A percentile compares a stretch with the other conserved stretches of the same genome.
These are phyloP conservation scores for Balaeniceps rex DNA, from an alignment of 2,113 vertebrate species.

Conservation along the genomic window DNA sequence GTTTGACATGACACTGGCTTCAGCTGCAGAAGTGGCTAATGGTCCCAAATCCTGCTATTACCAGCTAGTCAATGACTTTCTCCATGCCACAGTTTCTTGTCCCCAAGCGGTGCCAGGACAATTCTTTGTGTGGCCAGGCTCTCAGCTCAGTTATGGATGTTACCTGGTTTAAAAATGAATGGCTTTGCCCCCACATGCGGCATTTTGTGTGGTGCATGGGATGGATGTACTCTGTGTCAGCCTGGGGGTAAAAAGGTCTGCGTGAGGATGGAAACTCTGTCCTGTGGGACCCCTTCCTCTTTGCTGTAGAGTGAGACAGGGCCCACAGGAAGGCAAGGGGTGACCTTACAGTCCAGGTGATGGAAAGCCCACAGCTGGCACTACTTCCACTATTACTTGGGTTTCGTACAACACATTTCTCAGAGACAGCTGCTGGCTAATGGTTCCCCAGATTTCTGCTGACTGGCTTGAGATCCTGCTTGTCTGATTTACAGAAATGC, in stretches of 20 bases:
- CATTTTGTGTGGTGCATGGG: accelerated
- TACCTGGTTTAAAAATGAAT: neutral
- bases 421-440: neutral
- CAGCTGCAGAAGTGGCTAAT: neutral
- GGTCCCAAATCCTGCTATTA: neutral
- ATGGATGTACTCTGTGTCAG: neutral
- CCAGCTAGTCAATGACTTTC: neutral
- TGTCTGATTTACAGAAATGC: neutral
- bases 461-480: neutral
- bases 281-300: neutral
- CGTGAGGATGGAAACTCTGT: neutral
- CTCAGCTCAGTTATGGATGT: neutral
- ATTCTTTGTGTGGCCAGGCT: neutral
- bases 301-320: neutral
- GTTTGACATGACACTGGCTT: neutral
- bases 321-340: neutral
- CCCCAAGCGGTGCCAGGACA: neutral
- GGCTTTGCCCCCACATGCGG: neutral
- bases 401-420: neutral
- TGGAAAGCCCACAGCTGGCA: neutral
- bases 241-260: neutral
- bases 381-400: neutral
- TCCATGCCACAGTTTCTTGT: neutral
- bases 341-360: neutral
- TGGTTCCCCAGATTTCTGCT: neutral